Evolutionary conservation across 2,113 vertebrate genomes (phyloP), one percentile per base, ranked within the genome.

Genomic region (Neomonachus schauinslandi): DNA sequence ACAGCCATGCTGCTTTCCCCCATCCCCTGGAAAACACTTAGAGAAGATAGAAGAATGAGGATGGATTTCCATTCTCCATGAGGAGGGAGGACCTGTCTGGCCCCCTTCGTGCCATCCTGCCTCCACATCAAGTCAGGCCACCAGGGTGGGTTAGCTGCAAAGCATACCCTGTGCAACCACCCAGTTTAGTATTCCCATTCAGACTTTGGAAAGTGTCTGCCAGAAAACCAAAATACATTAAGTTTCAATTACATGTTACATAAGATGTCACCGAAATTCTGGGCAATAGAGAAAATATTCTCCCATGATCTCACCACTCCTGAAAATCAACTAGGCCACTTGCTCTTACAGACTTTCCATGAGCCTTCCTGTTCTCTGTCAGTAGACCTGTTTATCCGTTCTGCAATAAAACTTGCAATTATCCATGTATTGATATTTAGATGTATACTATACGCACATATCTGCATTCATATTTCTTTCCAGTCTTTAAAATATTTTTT

Each of bases 321-420:
- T 24, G 79, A 67, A 71, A 59, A 33, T 49, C 67, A 59, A 4
- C 26, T 5, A 15, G 63, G n/a, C 11, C 42, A 14, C 36, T 28
- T 19, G 83, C 39, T 53, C n/a, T 3, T 55, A 81, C 55, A 22
- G 0, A 57, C 15, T 12, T 19, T 22, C 71, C 2, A 7, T 1
- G 8, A 46, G 21, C 42, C 33, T 13, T n/a, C 12, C 72, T 19
- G 0, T 13, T 26, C 46, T 46, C 24, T 22, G 74, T 67, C 46
- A 11, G 0, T 1, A 4, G 5, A 7, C 24, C 4, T 15, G 0
- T 42, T 65, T 21, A 15, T 12, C 69, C 19, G 26, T 89, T 59
- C 36, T 19, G 46, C 63, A 39, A 0, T 16, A 59, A 69, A n/a
- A 24, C 7, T 6, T 51, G 33, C 2, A 10, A 46, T 28, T 10